These are phyloP conservation scores for Sisyra terminalis DNA, from an alignment of 2,888 invertebrate genomes.

Conservation along the genomic window DNA sequence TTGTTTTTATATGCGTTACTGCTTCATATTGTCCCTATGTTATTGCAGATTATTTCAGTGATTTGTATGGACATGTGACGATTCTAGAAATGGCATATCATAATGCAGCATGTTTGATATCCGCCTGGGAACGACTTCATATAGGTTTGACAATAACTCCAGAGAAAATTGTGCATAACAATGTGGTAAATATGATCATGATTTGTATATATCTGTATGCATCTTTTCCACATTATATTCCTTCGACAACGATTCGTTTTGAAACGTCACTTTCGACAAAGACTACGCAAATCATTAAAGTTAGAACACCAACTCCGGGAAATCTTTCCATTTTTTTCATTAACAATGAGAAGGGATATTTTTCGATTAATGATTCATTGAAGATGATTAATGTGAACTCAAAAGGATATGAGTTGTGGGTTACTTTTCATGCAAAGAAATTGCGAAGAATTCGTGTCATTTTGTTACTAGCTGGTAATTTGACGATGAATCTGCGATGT, in stretches of 20 bases:
- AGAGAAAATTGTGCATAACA: conserved; percentile 33
- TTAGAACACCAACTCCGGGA: too few relatives aligned
- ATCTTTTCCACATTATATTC: conserved; percentile 33
- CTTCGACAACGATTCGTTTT: conserved; percentile 28
- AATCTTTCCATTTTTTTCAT: too few relatives aligned
- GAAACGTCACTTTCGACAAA: conserved; percentile 28
- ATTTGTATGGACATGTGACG: conserved; percentile 28
- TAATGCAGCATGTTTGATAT: conserved; percentile 37
- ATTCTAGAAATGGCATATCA: conserved; percentile 30
- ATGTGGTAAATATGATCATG: conserved; percentile 39
- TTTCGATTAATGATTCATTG: too few relatives aligned
- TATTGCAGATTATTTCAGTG: conserved; percentile 26
- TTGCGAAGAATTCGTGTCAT: too few relatives aligned
- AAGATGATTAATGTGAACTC: too few relatives aligned
- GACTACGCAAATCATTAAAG: too few relatives aligned
- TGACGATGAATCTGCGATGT: too few relatives aligned
- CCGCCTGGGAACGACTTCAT: conserved; percentile 34
- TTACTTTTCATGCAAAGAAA: too few relatives aligned
- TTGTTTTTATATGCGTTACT: conserved; percentile 36
- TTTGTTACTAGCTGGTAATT: too few relatives aligned
- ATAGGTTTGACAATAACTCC: conserved; percentile 37
- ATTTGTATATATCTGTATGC: conserved; percentile 36
- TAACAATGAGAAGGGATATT: too few relatives aligned
- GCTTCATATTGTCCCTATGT: conserved; percentile 41
- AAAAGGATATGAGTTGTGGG: too few relatives aligned